phyloP scores from a whole-genome alignment of 2,888 invertebrate species.

The Archaeoteleia sp. region DNA sequence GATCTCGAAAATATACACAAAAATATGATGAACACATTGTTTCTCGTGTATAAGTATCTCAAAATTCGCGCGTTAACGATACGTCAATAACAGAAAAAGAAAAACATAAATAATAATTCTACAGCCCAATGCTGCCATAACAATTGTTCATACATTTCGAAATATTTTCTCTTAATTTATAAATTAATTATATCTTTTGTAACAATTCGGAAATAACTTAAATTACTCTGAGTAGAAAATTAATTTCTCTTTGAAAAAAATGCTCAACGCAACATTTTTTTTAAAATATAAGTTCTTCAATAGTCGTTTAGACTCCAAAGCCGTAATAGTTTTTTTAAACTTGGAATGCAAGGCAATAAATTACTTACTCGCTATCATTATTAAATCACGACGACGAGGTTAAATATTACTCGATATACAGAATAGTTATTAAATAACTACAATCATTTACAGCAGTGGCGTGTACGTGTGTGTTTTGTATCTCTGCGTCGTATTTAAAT shows the following conservation, averaged over 20 bases:
- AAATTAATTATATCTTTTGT: too few relatives aligned
- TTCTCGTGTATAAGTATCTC: slow-evolving; percentile 61
- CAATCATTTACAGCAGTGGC: slow-evolving; percentile 69
- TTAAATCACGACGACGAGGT: slow-evolving; percentile 67
- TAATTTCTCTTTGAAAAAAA: background rate
- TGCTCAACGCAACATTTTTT: slow-evolving; percentile 8
- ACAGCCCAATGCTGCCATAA: background rate
- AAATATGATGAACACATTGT: slow-evolving; percentile 66
- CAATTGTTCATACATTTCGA: too few relatives aligned
- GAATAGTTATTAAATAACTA: slow-evolving; percentile 70
- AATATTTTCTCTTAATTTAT: too few relatives aligned
- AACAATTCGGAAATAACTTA: background rate
- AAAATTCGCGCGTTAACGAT: slow-evolving; percentile 61
- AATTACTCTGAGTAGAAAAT: slow-evolving; percentile 5
- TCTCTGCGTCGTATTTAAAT: slow-evolving; percentile 55
- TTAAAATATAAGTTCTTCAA: slow-evolving; percentile 25
- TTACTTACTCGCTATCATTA: slow-evolving; percentile 67
- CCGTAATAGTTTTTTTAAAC: slow-evolving; percentile 37
- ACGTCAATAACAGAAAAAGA: slow-evolving; percentile 38
- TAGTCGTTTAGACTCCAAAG: slow-evolving; percentile 30
- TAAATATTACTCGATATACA: slow-evolving; percentile 68
- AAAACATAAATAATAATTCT: background rate
- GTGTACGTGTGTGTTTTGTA: slow-evolving; percentile 54
- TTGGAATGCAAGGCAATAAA: slow-evolving; percentile 74
- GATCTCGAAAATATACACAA: slow-evolving; percentile 49